Evolutionary conservation across 2,888 invertebrate species (phyloP).

Genomic region (Perithous albicinctus): DNA sequence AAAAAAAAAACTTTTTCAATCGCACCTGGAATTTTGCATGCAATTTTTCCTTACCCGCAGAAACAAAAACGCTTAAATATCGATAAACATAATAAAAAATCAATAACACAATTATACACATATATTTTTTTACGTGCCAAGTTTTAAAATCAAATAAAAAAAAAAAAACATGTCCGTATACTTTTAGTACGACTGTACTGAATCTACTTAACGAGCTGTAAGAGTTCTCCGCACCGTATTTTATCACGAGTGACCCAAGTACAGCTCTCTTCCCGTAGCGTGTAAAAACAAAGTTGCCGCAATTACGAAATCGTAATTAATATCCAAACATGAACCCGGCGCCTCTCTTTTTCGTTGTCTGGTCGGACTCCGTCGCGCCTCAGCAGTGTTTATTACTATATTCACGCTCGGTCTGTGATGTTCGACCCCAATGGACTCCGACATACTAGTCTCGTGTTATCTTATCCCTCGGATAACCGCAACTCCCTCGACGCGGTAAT

Average conservation of each 20-base stretch:
- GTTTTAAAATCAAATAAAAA: neutral
- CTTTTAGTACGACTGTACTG: neutral
- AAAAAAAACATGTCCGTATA: neutral
- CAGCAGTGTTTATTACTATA: neutral
- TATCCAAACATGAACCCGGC: constrained; percentile 22
- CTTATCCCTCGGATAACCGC: constrained; percentile 26
- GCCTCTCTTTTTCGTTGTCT: constrained; percentile 5
- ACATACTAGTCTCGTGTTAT: constrained; percentile 17
- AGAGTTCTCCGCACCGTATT: neutral
- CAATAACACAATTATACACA: too few species aligned
- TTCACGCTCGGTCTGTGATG: constrained; percentile 2
- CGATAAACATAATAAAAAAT: too few species aligned
- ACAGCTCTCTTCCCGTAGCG: neutral
- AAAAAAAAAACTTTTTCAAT: too few species aligned
- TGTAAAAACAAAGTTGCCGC: constrained; percentile 21
- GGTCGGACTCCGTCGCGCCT: neutral
- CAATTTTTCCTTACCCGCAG: too few species aligned
- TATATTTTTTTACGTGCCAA: too few species aligned
- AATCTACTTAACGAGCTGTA: neutral
- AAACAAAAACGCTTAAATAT: too few species aligned
- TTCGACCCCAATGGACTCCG: constrained; percentile 23
- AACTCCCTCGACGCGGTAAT: constrained; percentile 18
- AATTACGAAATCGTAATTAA: constrained; percentile 34
- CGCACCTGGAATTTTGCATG: too few species aligned
- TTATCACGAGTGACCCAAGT: constrained; percentile 4